Conservation (phyloP, 1,140 invertebrate genomes). For the Panagrolaimus sp. region DNA sequence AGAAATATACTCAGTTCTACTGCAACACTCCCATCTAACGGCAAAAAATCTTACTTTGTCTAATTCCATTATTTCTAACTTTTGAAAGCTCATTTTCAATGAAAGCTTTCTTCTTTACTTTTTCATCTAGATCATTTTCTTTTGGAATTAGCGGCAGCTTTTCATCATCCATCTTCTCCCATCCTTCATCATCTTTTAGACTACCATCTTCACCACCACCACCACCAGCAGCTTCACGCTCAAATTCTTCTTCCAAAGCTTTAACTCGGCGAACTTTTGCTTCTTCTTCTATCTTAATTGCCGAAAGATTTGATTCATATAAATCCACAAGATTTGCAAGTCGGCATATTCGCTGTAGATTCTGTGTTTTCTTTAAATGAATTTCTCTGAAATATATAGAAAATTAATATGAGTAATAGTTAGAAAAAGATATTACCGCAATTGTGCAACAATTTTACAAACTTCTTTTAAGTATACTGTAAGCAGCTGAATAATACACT, state of each 20-base stretch:
- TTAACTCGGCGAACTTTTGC: background rate
- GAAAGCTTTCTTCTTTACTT: background rate
- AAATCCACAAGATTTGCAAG: constrained; percentile 45
- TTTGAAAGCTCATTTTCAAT: background rate
- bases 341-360: constrained; percentile 36
- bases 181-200: too few species aligned
- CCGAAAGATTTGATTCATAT: constrained; percentile 27
- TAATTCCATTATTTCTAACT: background rate
- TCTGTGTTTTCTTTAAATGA: constrained; percentile 38
- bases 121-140: background rate
- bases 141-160: background rate
- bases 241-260: constrained; percentile 5
- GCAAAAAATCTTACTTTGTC: background rate
- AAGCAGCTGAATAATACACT: constrained; percentile 27
- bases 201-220: constrained; percentile 21
- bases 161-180: background rate
- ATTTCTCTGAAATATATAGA: constrained; percentile 28
- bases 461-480: constrained; percentile 46
- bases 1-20: too few species aligned
- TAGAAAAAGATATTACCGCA: constrained; percentile 30
- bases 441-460: constrained; percentile 38
- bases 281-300: constrained; percentile 20
- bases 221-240: constrained; percentile 13
- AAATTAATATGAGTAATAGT: background rate
- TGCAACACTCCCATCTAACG: too few species aligned